phyloP scores from a whole-genome alignment of 2,888 invertebrate species.

The Ctena decussata region DNA sequence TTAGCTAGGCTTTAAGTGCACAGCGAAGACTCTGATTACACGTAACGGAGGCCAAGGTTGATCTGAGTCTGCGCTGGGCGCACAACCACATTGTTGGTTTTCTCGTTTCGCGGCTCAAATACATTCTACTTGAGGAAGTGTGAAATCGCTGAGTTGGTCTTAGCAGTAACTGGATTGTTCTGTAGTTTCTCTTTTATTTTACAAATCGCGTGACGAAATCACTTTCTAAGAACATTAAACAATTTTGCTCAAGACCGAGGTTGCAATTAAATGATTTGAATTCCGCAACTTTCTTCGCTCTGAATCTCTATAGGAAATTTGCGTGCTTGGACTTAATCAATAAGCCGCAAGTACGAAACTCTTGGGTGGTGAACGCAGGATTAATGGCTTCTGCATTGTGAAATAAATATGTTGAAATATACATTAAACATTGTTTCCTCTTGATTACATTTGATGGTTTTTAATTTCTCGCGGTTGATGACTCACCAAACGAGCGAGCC shows the following conservation, averaged over 20 bases:
- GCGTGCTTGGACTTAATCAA: background rate
- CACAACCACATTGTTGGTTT: too few relatives aligned
- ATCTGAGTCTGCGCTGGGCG: too few relatives aligned
- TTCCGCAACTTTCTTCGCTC: constrained; percentile 4
- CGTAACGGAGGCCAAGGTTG: too few relatives aligned
- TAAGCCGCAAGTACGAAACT: background rate
- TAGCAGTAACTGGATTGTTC: background rate
- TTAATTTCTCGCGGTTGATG: constrained; percentile 7
- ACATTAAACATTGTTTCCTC: constrained; percentile 13
- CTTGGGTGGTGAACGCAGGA: constrained; percentile 5
- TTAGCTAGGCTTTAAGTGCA: too few relatives aligned
- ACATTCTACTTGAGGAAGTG: constrained; percentile 1
- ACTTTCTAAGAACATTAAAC: constrained; percentile 4
- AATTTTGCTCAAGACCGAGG: background rate
- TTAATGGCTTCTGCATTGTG: constrained; percentile 4
- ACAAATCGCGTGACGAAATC: background rate
- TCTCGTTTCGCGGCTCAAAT: too few relatives aligned
- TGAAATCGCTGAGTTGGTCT: background rate
- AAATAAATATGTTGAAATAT: constrained; percentile 14
- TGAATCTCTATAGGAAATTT: background rate
- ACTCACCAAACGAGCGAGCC: background rate
- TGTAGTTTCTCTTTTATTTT: background rate
- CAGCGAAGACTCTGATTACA: too few relatives aligned
- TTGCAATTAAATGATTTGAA: constrained; percentile 10
- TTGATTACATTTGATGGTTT: constrained; percentile 4